Conservation (phyloP, 1,140 invertebrate genomes). For the Drosophila ironensis region DNA sequence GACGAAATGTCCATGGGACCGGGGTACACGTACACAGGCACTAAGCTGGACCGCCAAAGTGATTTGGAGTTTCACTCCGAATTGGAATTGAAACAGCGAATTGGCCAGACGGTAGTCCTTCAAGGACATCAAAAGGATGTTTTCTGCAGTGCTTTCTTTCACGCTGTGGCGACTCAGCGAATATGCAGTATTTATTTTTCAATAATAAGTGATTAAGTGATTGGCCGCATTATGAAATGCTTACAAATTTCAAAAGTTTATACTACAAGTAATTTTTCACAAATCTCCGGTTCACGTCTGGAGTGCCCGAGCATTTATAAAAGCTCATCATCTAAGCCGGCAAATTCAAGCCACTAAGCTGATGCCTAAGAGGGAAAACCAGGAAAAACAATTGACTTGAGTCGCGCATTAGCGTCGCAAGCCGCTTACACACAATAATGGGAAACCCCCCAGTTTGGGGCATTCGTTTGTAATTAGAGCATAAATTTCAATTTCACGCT, state of each 20-base stretch:
- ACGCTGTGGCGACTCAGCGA: too few relatives aligned
- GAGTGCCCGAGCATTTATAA: not conserved
- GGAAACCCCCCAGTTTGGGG: conserved; percentile 25
- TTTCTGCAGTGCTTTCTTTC: not conserved
- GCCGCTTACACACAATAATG: conserved; percentile 57
- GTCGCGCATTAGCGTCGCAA: conserved; percentile 20
- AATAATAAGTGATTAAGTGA: too few relatives aligned
- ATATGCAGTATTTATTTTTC: too few relatives aligned
- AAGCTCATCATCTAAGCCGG: conserved; percentile 44
- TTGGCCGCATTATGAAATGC: too few relatives aligned
- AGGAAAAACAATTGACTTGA: conserved; percentile 31
- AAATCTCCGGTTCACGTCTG: too few relatives aligned
- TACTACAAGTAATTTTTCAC: too few relatives aligned
- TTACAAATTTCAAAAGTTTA: too few relatives aligned
- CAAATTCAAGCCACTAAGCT: conserved; percentile 39
- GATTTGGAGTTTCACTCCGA: conserved; percentile 42
- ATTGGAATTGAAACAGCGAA: conserved; percentile 26
- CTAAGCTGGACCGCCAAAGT: conserved; percentile 41
- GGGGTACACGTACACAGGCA: conserved; percentile 30
- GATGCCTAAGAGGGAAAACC: conserved; percentile 16
- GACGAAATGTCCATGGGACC: conserved; percentile 1
- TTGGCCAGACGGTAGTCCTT: conserved; percentile 13
- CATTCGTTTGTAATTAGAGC: conserved; percentile 59
- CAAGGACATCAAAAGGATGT: conserved; percentile 6
- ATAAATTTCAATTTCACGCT: conserved; percentile 74